Conservation (phyloP, 1,140 invertebrate genomes). For the Portunus trituberculatus region DNA sequence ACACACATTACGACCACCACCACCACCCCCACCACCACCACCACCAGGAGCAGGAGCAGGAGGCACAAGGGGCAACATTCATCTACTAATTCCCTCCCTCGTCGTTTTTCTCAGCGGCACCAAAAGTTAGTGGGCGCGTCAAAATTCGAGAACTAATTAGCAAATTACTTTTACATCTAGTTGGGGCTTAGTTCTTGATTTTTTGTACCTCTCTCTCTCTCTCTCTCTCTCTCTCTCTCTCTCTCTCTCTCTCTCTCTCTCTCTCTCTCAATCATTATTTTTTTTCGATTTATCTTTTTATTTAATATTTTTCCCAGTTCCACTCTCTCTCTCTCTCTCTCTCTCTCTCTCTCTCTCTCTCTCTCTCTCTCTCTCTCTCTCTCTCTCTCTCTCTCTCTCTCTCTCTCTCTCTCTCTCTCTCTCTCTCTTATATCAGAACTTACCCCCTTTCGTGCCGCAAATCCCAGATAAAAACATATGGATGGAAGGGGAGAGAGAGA, state of each 20-base stretch:
- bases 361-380: neutral
- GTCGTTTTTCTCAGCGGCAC: slow-evolving; percentile 49
- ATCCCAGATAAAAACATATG: neutral
- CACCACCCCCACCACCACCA: slow-evolving; percentile 30
- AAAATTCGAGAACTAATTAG: slow-evolving; percentile 73
- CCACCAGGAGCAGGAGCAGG: neutral
- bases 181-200: slow-evolving; percentile 44
- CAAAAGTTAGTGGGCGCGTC: slow-evolving; percentile 69
- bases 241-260: neutral
- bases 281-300: slow-evolving; percentile 14
- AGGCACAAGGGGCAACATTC: neutral
- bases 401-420: too few species aligned
- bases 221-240: slow-evolving; percentile 1
- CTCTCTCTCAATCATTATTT: neutral
- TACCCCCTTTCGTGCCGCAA: too few species aligned
- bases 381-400: neutral
- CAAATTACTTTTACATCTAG: slow-evolving; percentile 74
- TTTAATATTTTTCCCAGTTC: neutral
- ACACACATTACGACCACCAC: neutral
- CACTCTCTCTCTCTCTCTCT: neutral
- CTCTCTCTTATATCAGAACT: neutral
- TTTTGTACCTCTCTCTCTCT: slow-evolving; percentile 24
- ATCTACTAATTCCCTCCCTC: slow-evolving; percentile 67
- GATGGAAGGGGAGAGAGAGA: slow-evolving; percentile 5
- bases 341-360: neutral